Evolutionary conservation across 2,888 invertebrate species (phyloP), one percentile per base, ranked within the genome.

Genomic region (Diadromus collaris): DNA sequence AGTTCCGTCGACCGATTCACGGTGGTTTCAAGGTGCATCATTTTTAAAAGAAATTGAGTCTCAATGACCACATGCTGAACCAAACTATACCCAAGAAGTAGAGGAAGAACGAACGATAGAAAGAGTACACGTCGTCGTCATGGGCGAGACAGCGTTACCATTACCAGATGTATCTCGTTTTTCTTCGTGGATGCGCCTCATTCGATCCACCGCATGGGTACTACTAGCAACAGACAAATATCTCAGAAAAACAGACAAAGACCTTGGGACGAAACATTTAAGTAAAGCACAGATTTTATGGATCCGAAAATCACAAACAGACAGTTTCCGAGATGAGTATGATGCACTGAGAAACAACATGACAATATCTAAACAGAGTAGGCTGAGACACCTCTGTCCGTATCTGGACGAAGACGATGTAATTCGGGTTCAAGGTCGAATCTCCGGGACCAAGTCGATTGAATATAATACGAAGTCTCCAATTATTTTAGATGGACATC

Each of bases 111-210:
- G 21, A 21, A 5, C 21, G n/a, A 7, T 6, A 2, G 21, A n/a
- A n/a, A 51, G 9, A 51, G 48, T 21, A 6, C 19, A 51, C 21
- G 21, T 9, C 2, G 19, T n/a, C n/a, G 19, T 4, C n/a, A 6
- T 21, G 9, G 3, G 7, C 5, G 19, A 2, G n/a, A 5, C 5
- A 6, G 38, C 10, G 34, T 61, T 61, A 19, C 87, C 86, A 10
- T 61, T 61, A 21, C 87, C 86, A 3, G 85, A 87, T 65, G 86
- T 88, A 71, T 80, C 41, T 24, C 72, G 69, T 0, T 79, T 79
- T 38, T 79, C 76, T 2, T 56, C 41, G 0, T 79, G 76, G 79
- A 0, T 69, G 13, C 56, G 76, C 0, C 38, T 76, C 19, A 63
- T 76, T 7, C 65, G 75, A 4, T 34, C 54, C 24, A 58, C 79